These are phyloP conservation scores for Aegotheles bennettii DNA, from an alignment of 2,113 vertebrate genomes.

Conservation along the genomic window DNA sequence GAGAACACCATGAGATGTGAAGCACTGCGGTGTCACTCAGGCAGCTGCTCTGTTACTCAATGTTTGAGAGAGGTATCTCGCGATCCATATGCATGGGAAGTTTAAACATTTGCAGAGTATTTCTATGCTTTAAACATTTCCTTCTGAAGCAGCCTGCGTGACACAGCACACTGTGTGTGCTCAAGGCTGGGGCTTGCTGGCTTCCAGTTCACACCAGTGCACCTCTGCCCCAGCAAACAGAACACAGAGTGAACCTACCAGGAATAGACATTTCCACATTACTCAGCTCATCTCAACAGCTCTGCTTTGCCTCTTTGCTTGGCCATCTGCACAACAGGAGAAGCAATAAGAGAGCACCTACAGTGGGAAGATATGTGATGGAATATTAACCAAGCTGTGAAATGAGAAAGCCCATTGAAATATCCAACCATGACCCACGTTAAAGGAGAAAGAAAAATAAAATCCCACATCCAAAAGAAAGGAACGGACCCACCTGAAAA, in stretches of 20 bases:
- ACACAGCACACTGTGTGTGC: not conserved
- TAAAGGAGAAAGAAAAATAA: not conserved
- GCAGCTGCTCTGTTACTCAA: not conserved
- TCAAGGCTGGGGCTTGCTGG: not conserved
- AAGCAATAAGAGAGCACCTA: not conserved
- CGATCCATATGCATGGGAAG: not conserved
- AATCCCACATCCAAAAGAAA: not conserved
- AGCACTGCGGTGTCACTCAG: rapidly evolving
- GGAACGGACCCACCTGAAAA: not conserved
- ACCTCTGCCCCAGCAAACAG: not conserved
- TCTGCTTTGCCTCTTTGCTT: not conserved
- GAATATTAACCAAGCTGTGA: not conserved
- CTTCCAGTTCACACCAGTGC: not conserved
- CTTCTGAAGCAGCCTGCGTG: not conserved
- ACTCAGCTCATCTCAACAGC: not conserved
- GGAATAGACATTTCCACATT: not conserved
- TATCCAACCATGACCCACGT: not conserved
- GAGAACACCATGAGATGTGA: not conserved
- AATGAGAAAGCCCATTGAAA: not conserved
- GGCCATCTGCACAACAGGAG: not conserved
- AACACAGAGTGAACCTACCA: rapidly evolving
- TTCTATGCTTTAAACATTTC: not conserved
- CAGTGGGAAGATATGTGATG: rapidly evolving
- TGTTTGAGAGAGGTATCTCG: not conserved
- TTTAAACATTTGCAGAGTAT: not conserved